Evolutionary conservation across 1,140 invertebrate species (phyloP).

Genomic region (Tachypleus tridentatus): DNA sequence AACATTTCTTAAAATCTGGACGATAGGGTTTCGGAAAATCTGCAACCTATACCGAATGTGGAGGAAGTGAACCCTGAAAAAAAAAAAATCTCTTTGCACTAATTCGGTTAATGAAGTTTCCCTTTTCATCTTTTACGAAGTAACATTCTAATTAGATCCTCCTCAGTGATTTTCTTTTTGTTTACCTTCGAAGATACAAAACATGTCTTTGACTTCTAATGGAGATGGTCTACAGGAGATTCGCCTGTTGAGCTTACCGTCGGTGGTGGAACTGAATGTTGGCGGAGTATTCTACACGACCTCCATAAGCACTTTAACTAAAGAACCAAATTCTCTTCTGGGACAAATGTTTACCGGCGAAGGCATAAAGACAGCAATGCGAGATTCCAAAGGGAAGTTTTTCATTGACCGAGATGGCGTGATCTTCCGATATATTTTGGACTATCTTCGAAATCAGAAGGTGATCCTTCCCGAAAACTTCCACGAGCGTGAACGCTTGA

Average conservation of each 20-base stretch:
- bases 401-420: slow-evolving; percentile 97
- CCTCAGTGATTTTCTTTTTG: no score
- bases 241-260: slow-evolving; percentile 20
- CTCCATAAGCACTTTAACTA: slow-evolving; percentile 57
- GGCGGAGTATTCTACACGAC: slow-evolving; percentile 84
- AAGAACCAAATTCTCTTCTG: slow-evolving; percentile 57
- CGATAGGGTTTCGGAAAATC: no score
- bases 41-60: no score
- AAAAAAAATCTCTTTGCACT: no score
- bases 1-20: no score
- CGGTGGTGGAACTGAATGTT: slow-evolving; percentile 75
- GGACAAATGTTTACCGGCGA: slow-evolving; percentile 55
- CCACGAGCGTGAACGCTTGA: slow-evolving; percentile 76
- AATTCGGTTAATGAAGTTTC: no score
- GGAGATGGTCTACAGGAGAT: not conserved
- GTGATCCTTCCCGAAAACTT: slow-evolving; percentile 91
- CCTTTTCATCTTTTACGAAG: no score
- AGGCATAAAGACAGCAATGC: not conserved
- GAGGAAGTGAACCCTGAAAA: no score
- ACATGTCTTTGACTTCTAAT: no score
- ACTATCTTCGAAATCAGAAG: slow-evolving; percentile 82
- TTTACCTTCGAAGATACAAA: no score
- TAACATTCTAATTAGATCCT: no score
- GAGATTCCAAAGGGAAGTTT: slow-evolving; percentile 16
- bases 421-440: slow-evolving; percentile 91